Percentiles rank a stretch among this genome's conserved stretches.
phyloP scores from a whole-genome alignment of 1,140 invertebrate species.

The Littorina saxatilis region DNA sequence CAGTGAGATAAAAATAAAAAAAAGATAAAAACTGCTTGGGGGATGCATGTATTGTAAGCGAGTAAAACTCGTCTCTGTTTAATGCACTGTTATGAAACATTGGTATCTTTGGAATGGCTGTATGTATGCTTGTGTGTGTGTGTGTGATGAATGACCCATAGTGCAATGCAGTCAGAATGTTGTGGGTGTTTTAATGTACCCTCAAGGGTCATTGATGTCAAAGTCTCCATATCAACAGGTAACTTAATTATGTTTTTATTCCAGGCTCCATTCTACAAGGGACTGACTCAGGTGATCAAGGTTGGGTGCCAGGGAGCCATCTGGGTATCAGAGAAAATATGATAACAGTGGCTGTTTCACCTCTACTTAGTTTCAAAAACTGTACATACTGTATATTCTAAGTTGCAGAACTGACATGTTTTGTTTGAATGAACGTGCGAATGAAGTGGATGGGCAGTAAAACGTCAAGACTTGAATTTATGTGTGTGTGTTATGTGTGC shows the following conservation, averaged over 20 bases:
- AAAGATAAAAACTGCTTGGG: too few relatives aligned
- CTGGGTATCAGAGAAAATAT: slow-evolving; percentile 94
- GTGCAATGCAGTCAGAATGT: too few relatives aligned
- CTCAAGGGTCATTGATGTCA: too few relatives aligned
- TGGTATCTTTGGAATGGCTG: too few relatives aligned
- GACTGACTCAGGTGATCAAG: slow-evolving; percentile 91
- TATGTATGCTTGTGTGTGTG: too few relatives aligned
- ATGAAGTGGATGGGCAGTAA: too few relatives aligned
- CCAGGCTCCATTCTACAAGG: slow-evolving; percentile 93
- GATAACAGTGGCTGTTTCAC: slow-evolving; percentile 70
- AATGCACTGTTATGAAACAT: not conserved
- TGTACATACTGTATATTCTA: not conserved
- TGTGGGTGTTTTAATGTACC: too few relatives aligned
- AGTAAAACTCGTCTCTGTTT: not conserved
- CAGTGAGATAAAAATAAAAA: too few relatives aligned
- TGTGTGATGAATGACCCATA: too few relatives aligned
- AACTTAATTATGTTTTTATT: slow-evolving; percentile 76
- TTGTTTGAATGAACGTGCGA: not conserved
- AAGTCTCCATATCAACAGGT: too few relatives aligned
- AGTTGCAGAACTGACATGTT: not conserved
- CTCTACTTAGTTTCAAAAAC: too few relatives aligned
- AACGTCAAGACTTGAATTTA: not conserved
- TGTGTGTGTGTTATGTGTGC: slow-evolving; percentile 19
- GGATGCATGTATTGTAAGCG: too few relatives aligned
- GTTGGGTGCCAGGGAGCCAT: slow-evolving; percentile 95